These are phyloP conservation scores for Oryzias curvinotus DNA, from an alignment of 2,113 vertebrate genomes.

Conservation along the genomic window DNA sequence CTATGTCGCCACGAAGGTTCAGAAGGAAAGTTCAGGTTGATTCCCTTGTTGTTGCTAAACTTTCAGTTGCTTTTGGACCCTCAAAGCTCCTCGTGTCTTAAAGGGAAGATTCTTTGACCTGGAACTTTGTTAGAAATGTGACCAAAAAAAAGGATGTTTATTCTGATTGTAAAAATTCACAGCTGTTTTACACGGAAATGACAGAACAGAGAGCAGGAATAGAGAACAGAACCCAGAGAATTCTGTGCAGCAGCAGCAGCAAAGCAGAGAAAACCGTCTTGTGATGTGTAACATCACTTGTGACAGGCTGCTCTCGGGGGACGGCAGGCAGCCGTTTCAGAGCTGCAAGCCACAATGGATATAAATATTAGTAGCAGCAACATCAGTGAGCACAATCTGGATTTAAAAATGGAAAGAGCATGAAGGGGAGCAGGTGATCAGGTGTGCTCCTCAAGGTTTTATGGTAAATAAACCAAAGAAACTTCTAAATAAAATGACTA, in stretches of 20 bases:
- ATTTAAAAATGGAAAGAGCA: not conserved
- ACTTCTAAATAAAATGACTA: no score
- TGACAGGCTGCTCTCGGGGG: conserved; percentile 39
- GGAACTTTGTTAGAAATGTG: no score
- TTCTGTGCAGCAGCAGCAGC: conserved; percentile 12
- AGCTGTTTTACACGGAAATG: conserved; percentile 12
- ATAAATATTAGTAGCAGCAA: conserved; percentile 32
- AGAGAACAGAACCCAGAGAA: conserved; percentile 8
- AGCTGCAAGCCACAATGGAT: conserved; percentile 27
- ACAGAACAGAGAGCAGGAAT: conserved; percentile 6
- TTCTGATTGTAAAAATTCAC: not conserved
- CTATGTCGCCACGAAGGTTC: no score
- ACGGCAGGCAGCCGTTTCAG: not conserved
- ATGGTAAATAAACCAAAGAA: no score
- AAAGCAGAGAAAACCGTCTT: conserved; percentile 16
- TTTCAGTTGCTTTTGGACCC: no score
- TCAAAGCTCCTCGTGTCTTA: no score
- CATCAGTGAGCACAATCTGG: conserved; percentile 2
- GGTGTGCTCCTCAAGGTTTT: not conserved
- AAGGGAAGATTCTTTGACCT: no score
- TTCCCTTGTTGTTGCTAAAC: no score
- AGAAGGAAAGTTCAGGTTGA: no score
- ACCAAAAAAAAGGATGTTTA: no score
- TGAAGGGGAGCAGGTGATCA: conserved; percentile 5
- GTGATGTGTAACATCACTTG: conserved; percentile 26